Percentiles rank a stretch among this genome's conserved stretches.
These are phyloP conservation scores for Solea senegalensis DNA, from an alignment of 2,113 vertebrate genomes.

Conservation along the genomic window DNA sequence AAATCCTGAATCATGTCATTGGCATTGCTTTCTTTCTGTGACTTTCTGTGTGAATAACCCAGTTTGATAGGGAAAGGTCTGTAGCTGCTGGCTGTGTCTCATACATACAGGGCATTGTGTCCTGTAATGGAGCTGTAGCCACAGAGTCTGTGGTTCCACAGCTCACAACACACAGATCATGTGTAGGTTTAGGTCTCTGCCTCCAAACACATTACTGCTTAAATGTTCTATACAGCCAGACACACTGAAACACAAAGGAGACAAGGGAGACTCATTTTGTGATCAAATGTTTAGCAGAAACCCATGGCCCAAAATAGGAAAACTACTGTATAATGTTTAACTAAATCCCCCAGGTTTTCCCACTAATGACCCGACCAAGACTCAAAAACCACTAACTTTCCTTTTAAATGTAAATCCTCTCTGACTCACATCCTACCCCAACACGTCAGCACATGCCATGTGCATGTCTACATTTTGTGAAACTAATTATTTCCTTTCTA, in stretches of 20 bases:
- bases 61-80: conserved; percentile 9
- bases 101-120: conserved; percentile 51
- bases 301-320: conserved; percentile 1
- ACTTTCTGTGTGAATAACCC: conserved; percentile 15
- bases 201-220: conserved; percentile 27
- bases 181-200: conserved; percentile 34
- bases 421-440: conserved; percentile 51
- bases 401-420: conserved; percentile 5
- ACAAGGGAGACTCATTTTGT: conserved; percentile 22
- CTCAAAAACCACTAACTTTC: conserved; percentile 17
- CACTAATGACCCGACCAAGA: neutral
- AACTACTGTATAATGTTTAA: neutral
- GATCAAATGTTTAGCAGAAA: conserved; percentile 22
- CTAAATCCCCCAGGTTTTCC: neutral
- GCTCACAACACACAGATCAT: conserved; percentile 29
- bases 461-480: conserved; percentile 1
- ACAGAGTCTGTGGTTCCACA: conserved; percentile 40
- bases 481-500: conserved; percentile 32
- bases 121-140: conserved; percentile 48
- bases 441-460: conserved; percentile 23
- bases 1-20: neutral
- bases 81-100: conserved; percentile 25
- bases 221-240: conserved; percentile 15
- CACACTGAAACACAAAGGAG: neutral
- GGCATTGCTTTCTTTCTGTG: conserved; percentile 4